Evolutionary conservation across 2,113 vertebrate species (phyloP), one percentile per base, ranked within the genome.

Genomic region (Istiophorus platypterus): DNA sequence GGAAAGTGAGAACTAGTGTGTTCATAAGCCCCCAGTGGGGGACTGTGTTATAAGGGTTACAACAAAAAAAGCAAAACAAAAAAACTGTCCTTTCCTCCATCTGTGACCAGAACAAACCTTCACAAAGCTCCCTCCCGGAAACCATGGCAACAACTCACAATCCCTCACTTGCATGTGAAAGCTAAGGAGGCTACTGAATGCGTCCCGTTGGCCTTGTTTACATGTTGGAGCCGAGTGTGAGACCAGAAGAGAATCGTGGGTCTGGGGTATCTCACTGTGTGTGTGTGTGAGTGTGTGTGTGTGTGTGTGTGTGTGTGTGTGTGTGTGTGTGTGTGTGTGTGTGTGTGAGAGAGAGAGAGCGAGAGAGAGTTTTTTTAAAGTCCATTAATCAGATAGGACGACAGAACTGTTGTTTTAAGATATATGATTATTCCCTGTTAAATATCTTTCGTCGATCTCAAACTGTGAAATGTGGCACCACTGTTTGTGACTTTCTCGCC

Each of bases 81-180:
- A 34, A 4, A 29, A 2, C 0, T 0, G 39, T 66, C 75, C 20
- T 68, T 42, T 75, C 61, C 72, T 76, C 64, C 67, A 49, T 68
- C 65, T 69, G 72, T 62, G 77, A 47, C 72, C 47, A 10, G 34
- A 79, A 56, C 8, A 0, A 26, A 2, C 4, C 67, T 62, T 42
- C 39, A 83, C 80, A 88, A 83, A 84, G 73, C 66, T 29, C 62
- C 62, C 62, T 24, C 29, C 56, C 49, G 18, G 85, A 76, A 83
- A 89, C 92, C 81, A 90, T 84, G 45, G 89, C 74, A 87, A 93
- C 85, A 26, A 7, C 42, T 58, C 66, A 85, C 85, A 89, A 83
- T 82, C 58, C 65, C 88, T 91, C 41, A 84, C 84, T 89, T 89
- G 84, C 80, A 85, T 91, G 71, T 89, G 88, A 92, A 91, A 89